Evolutionary conservation across 2,797 vertebrate genomes (phyloP).

Genomic region (Orestias chungarensis): DNA sequence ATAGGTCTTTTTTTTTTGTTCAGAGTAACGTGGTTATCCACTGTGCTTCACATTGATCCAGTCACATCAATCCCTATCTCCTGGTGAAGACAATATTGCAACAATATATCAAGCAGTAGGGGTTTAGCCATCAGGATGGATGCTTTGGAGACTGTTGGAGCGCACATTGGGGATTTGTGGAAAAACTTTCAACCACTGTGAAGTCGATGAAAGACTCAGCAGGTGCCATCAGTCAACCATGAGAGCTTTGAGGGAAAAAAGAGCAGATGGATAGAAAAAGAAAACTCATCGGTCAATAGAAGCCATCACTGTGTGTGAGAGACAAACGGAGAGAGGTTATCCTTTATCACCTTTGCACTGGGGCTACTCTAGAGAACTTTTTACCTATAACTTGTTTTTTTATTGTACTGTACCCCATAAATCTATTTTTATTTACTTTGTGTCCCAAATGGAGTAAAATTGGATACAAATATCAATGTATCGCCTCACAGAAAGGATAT

Average conservation of each 20-base stretch:
- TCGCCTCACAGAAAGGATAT: background rate
- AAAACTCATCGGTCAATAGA: conserved; percentile 50
- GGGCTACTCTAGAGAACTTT: conserved; percentile 10
- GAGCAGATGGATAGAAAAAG: conserved; percentile 11
- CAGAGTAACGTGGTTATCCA: conserved; percentile 39
- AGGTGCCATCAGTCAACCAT: conserved; percentile 48
- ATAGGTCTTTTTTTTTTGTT: background rate
- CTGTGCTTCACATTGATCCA: conserved; percentile 46
- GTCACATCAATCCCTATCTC: conserved; percentile 45
- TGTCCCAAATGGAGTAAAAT: background rate
- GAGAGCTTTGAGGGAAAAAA: conserved; percentile 22
- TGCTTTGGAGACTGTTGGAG: conserved; percentile 35
- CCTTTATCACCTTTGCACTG: conserved; percentile 17
- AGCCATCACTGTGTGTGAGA: conserved; percentile 33
- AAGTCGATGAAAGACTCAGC: conserved; percentile 50
- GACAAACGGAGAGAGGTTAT: conserved; percentile 23
- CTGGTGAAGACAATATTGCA: conserved; percentile 52
- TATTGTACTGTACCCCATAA: background rate
- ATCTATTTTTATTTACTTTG: background rate
- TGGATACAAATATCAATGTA: background rate
- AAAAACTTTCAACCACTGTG: conserved; percentile 55
- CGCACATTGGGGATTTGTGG: conserved; percentile 43
- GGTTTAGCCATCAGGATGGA: conserved; percentile 44
- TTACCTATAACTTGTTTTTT: background rate
- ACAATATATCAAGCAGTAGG: conserved; percentile 46